Base-by-base conservation (phyloP, 2,888 invertebrate species). In the Emesis russula region DNA sequence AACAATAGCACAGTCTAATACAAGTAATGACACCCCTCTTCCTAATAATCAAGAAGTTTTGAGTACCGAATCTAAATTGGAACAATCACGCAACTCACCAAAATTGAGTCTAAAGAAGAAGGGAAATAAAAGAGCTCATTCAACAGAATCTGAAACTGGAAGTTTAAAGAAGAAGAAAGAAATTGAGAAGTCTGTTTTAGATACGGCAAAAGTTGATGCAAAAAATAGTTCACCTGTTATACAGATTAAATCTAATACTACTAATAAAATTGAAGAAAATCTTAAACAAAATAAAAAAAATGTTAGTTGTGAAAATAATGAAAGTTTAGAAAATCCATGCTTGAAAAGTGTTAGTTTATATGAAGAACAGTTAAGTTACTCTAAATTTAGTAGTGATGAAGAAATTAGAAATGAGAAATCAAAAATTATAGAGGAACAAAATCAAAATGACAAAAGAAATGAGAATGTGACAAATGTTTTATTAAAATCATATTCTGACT, bases 41-140 rank as follows among this genome's bases (percentile, higher is more conserved):
- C 98, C 98, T 31, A 97, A 97, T 89, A 98, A 98, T 91, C 98
- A 97, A 93, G 98, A 98, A 95, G 97, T 94, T 58, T 92, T 97
- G 11, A 93, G 95, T 74, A 91, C 88, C 58, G 88, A 89, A 53
- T 63, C 38, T 25, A 85, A 89, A 75, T 75, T n/a, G 7, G 63
- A 63, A 58, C 71, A 58, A 81, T 33, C 76, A 6, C 38, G 18
- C 6, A 36, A n/a, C 36, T 33, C 70, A n/a, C 36, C 33, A 73
- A 15, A 25, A 63, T 63, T 74, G 9, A 63, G 73, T 41, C 63
- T 63, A 15, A 81, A 74, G 11, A 81, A 81, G 58, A 74, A 73
- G 13, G 73, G 25, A n/a, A 68, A 44, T n/a, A 78, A 78, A 44
- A 41, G 66, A 66, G 9, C 41, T 44, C 66, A 68, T 25, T 31